These are phyloP conservation scores for Trichopria drosophilae DNA, from an alignment of 2,888 invertebrate genomes.

Conservation along the genomic window DNA sequence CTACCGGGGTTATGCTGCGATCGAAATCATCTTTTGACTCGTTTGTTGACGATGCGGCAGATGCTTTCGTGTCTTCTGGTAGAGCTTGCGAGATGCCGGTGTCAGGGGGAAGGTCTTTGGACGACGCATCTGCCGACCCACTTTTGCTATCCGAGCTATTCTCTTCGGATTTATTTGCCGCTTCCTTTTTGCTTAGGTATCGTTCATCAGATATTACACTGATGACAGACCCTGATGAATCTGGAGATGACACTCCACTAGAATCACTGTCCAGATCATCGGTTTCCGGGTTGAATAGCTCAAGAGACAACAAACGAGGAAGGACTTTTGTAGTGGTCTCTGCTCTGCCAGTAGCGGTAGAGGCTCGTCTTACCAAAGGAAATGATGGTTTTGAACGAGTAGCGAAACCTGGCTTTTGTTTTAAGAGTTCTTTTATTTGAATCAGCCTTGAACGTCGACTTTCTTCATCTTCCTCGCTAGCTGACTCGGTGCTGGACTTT, in stretches of 20 bases:
- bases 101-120: neutral
- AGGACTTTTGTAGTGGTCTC: constrained; percentile 69
- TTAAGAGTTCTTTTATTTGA: constrained; percentile 72
- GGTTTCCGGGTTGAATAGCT: constrained; percentile 86
- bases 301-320: constrained; percentile 77
- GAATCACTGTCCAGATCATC: constrained; percentile 90
- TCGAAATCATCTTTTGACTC: neutral
- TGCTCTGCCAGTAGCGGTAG: constrained; percentile 63
- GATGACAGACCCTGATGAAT: constrained; percentile 84
- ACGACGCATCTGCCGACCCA: constrained; percentile 11
- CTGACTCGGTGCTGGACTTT: constrained; percentile 26
- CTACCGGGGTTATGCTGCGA: constrained; percentile 36
- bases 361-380: constrained; percentile 73
- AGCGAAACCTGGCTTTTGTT: constrained; percentile 70
- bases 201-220: constrained; percentile 72
- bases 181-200: constrained; percentile 44
- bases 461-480: constrained; percentile 60
- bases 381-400: constrained; percentile 63
- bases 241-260: constrained; percentile 83
- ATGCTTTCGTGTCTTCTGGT: neutral
- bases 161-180: constrained; percentile 22
- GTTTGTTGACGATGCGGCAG: neutral
- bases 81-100: constrained; percentile 1
- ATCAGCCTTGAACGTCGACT: constrained; percentile 68
- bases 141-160: constrained; percentile 1